Conservation (phyloP, 2,888 invertebrate species). For the Neoascia interrupta region DNA sequence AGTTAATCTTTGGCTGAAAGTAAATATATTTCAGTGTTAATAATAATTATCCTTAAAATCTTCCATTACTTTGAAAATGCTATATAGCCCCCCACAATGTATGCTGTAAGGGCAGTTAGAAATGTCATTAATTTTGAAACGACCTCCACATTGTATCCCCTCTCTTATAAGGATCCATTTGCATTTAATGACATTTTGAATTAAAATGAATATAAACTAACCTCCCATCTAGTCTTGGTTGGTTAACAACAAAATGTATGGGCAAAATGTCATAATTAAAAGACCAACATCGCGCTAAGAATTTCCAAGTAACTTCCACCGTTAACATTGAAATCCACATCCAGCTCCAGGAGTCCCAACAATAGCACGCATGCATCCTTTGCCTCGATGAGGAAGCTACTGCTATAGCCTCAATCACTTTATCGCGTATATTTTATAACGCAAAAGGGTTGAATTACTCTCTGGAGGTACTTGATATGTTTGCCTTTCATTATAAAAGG, state of each 20-base stretch:
- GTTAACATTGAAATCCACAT: background rate
- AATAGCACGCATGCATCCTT: constrained; percentile 4
- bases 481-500: constrained; percentile 62
- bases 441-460: constrained; percentile 65
- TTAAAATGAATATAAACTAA: constrained; percentile 14
- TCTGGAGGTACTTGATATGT: constrained; percentile 61
- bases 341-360: background rate
- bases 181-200: constrained; percentile 2
- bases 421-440: constrained; percentile 54
- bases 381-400: background rate
- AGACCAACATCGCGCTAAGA: constrained; percentile 26
- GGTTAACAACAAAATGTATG: constrained; percentile 13
- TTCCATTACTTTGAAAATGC: too few species aligned
- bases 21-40: too few species aligned
- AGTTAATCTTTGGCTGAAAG: too few species aligned
- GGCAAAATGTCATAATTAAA: constrained; percentile 46
- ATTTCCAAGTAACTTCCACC: constrained; percentile 21
- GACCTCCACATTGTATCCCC: too few species aligned
- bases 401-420: constrained; percentile 56
- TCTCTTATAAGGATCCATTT: too few species aligned
- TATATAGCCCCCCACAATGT: too few species aligned
- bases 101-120: too few species aligned
- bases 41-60: too few species aligned
- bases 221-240: too few species aligned
- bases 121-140: too few species aligned